phyloP scores from a whole-genome alignment of 1,140 invertebrate species.

The Atta cephalotes region DNA sequence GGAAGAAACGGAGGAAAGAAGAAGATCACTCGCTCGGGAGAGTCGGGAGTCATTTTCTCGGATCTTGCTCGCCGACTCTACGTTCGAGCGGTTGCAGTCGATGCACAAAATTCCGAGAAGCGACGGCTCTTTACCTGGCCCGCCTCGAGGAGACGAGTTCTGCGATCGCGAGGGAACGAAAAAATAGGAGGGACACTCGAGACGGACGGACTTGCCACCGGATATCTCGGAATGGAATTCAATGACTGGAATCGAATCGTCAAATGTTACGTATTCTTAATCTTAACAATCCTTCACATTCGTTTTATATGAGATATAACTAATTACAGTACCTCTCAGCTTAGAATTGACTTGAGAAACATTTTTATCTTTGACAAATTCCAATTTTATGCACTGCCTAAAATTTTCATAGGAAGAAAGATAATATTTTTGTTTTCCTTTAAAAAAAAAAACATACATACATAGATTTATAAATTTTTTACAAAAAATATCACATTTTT shows the following conservation, averaged over 20 bases:
- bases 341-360: not conserved
- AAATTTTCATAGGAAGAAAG: not conserved
- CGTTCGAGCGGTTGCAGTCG: not conserved
- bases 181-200: not conserved
- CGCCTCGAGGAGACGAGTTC: slow-evolving; percentile 39
- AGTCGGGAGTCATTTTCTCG: not conserved
- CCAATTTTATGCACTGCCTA: not conserved
- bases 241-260: not conserved
- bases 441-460: not conserved
- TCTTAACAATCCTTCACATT: not conserved
- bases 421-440: not conserved
- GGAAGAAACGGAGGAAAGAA: not conserved
- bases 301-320: not conserved
- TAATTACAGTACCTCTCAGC: not conserved
- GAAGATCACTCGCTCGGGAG: not conserved
- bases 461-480: not conserved
- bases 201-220: not conserved
- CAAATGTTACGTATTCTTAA: not conserved
- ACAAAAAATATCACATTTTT: not conserved
- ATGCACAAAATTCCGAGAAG: slow-evolving; percentile 48
- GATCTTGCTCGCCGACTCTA: not conserved
- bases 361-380: not conserved
- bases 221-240: slow-evolving; percentile 21
- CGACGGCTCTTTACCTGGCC: slow-evolving; percentile 31
- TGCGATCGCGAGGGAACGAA: slow-evolving; percentile 30